These are phyloP conservation scores for Mimumesa dahlbomi DNA, from an alignment of 2,888 invertebrate species.

Conservation along the genomic window DNA sequence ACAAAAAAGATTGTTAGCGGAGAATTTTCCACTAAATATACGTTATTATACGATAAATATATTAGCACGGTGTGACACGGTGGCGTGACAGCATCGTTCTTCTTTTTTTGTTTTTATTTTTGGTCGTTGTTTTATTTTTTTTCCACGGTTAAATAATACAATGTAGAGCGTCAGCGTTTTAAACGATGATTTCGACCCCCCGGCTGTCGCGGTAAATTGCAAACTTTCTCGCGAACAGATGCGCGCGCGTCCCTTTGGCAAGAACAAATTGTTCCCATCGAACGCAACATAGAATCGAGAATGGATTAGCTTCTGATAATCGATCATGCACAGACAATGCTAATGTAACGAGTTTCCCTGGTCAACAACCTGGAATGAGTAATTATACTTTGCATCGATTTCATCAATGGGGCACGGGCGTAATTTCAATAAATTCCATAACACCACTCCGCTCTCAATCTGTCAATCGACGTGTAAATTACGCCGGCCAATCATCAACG, in stretches of 20 bases:
- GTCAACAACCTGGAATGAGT: conserved; percentile 26
- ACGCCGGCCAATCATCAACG: neutral
- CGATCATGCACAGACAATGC: conserved; percentile 35
- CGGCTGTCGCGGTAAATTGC: too few relatives aligned
- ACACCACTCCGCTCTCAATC: conserved; percentile 13
- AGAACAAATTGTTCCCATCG: conserved; percentile 31
- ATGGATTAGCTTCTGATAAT: conserved; percentile 49
- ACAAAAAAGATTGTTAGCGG: too few relatives aligned
- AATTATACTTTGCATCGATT: conserved; percentile 55
- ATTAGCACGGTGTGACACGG: too few relatives aligned
- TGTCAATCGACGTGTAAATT: conserved; percentile 26
- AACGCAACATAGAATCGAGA: conserved; percentile 23
- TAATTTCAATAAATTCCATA: conserved; percentile 41
- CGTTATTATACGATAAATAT: too few relatives aligned
- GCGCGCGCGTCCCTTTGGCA: neutral
- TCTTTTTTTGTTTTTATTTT: too few relatives aligned
- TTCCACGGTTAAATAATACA: too few relatives aligned
- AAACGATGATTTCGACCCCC: too few relatives aligned
- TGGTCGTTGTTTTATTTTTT: too few relatives aligned
- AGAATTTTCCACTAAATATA: too few relatives aligned
- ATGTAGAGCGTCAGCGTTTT: too few relatives aligned
- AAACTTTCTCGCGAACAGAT: neutral
- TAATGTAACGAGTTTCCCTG: conserved; percentile 52
- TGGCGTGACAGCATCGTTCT: too few relatives aligned
- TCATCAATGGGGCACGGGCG: conserved; percentile 13